Conservation (phyloP, 2,113 vertebrate genomes). For the Ceyx melanurus region DNA sequence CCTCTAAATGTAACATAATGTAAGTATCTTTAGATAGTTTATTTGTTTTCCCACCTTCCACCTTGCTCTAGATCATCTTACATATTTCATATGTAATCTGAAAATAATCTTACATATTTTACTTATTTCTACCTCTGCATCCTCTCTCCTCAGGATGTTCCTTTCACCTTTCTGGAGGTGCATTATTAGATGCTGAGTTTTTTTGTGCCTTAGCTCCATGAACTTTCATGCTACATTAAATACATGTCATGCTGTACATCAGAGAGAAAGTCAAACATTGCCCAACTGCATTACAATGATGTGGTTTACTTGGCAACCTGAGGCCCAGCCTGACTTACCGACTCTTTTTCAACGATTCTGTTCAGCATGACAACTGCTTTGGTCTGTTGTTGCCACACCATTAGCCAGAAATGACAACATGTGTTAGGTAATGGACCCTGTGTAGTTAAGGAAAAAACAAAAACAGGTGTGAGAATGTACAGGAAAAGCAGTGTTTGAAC, state of each 20-base stretch:
- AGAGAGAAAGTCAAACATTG: background rate
- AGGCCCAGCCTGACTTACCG: slow-evolving; percentile 80
- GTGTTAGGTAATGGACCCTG: slow-evolving; percentile 96
- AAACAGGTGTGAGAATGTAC: background rate
- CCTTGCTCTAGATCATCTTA: background rate
- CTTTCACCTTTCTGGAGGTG: background rate
- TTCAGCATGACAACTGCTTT: slow-evolving; percentile 98
- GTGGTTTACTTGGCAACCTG: background rate
- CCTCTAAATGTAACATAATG: no score
- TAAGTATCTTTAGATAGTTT: background rate
- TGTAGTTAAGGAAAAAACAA: background rate
- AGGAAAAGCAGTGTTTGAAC: background rate
- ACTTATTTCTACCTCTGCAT: background rate
- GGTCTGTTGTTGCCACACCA: slow-evolving; percentile 96
- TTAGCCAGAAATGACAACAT: slow-evolving; percentile 98
- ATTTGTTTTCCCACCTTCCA: background rate
- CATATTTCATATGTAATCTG: no score
- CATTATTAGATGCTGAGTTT: background rate
- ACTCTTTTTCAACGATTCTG: slow-evolving; percentile 94
- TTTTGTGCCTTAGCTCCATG: background rate
- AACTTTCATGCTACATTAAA: background rate
- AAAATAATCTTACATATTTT: no score
- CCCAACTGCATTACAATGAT: background rate
- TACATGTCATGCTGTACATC: background rate
- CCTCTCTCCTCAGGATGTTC: background rate